Conservation (phyloP, 2,797 vertebrate genomes). For the Mus minutoides region DNA sequence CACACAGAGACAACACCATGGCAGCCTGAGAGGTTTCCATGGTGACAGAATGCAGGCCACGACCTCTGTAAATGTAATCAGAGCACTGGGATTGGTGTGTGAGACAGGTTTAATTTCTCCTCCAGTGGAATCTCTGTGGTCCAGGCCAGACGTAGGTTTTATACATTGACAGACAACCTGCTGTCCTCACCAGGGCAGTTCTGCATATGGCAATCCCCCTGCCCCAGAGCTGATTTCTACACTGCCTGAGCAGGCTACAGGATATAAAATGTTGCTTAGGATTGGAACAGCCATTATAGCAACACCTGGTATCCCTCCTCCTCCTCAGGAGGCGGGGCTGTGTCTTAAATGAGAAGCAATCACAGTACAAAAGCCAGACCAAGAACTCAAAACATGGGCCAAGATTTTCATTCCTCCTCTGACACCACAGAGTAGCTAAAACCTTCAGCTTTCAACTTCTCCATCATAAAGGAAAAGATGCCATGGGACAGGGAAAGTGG, state of each 20-base stretch:
- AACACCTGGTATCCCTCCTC: slow-evolving; percentile 41
- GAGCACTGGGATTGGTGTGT: slow-evolving; percentile 87
- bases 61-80: slow-evolving; percentile 90
- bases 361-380: not conserved
- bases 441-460: not conserved
- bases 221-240: slow-evolving; percentile 67
- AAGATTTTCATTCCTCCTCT: slow-evolving; percentile 43
- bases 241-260: slow-evolving; percentile 62
- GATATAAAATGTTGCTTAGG: slow-evolving; percentile 68
- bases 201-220: slow-evolving; percentile 70
- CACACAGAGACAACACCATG: slow-evolving; percentile 85
- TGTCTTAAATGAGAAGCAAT: not conserved
- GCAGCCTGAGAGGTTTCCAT: slow-evolving; percentile 90
- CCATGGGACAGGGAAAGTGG: not conserved
- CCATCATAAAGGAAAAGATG: not conserved
- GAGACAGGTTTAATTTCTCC: slow-evolving; percentile 89
- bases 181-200: slow-evolving; percentile 83
- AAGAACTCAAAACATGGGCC: not conserved
- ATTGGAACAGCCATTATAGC: slow-evolving; percentile 4
- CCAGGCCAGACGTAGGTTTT: slow-evolving; percentile 80
- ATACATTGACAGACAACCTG: slow-evolving; percentile 87
- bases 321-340: not conserved
- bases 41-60: slow-evolving; percentile 89
- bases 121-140: slow-evolving; percentile 86
- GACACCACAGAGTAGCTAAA: not conserved